These are phyloP conservation scores for Synergus umbraculus DNA, from an alignment of 2,888 invertebrate genomes.

Conservation along the genomic window DNA sequence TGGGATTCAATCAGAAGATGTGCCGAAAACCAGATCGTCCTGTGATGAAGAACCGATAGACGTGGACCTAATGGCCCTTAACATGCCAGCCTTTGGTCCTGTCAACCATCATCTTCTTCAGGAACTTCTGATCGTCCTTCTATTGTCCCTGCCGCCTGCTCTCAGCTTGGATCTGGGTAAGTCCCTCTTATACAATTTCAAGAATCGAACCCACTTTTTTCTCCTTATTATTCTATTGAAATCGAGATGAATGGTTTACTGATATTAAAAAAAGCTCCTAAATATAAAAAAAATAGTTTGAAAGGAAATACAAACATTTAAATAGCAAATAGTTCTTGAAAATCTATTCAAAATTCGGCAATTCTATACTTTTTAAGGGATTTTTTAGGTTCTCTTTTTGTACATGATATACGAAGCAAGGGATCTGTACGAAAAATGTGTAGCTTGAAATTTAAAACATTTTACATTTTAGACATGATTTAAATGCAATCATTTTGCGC, in stretches of 20 bases:
- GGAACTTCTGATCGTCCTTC: constrained; percentile 66
- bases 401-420: too few species aligned
- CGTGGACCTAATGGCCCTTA: constrained; percentile 67
- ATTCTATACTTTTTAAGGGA: too few species aligned
- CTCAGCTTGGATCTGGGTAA: constrained; percentile 69
- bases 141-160: constrained; percentile 65
- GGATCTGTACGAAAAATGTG: too few species aligned
- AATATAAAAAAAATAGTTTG: not conserved
- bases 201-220: constrained; percentile 42
- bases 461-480: too few species aligned
- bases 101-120: constrained; percentile 64
- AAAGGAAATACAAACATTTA: too few species aligned
- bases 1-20: constrained; percentile 43
- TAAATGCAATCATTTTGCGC: too few species aligned
- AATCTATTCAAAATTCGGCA: too few species aligned
- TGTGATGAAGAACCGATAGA: constrained; percentile 70
- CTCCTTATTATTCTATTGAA: constrained; percentile 12
- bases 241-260: not conserved
- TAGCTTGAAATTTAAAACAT: too few species aligned
- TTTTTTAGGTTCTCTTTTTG: too few species aligned
- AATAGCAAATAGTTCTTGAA: too few species aligned
- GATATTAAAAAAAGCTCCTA: not conserved
- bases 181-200: constrained; percentile 42
- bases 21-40: constrained; percentile 58
- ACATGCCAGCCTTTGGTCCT: constrained; percentile 70